phyloP scores from a whole-genome alignment of 2,888 invertebrate genomes.

The Sisyra terminalis region DNA sequence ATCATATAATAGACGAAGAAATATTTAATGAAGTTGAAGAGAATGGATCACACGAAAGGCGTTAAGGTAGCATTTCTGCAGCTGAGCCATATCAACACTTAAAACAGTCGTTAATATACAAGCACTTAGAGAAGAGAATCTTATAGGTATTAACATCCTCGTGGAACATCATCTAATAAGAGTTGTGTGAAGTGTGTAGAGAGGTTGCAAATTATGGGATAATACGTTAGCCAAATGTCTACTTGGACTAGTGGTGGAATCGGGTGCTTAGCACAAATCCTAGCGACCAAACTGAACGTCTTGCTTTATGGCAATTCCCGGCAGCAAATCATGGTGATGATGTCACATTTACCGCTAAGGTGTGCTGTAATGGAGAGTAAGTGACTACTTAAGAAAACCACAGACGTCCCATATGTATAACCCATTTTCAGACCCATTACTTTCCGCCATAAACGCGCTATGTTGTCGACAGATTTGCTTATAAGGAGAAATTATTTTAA shows the following conservation, averaged over 20 bases:
- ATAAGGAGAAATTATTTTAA: no score
- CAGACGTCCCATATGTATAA: no score
- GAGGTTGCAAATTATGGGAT: constrained; percentile 24
- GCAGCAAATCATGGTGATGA: constrained; percentile 2
- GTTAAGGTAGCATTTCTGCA: constrained; percentile 2
- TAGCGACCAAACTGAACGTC: no score
- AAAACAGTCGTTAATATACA: constrained; percentile 4
- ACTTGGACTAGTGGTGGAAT: constrained; percentile 16
- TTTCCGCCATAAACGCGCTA: no score
- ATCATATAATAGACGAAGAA: neutral
- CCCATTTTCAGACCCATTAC: no score
- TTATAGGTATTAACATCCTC: constrained; percentile 2
- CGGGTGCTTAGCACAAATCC: constrained; percentile 6
- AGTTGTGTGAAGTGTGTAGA: constrained; percentile 1
- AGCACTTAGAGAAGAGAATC: constrained; percentile 2
- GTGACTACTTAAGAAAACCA: neutral
- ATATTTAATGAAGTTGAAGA: constrained; percentile 5
- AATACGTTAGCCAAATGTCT: constrained; percentile 27
- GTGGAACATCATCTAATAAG: neutral
- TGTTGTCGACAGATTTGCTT: no score
- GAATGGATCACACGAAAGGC: constrained; percentile 2
- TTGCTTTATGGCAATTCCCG: neutral
- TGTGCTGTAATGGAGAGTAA: neutral
- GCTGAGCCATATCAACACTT: constrained; percentile 5
- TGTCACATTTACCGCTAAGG: neutral